Conservation (phyloP, 2,888 invertebrate species). For the Troglohyphantes excavatus region DNA sequence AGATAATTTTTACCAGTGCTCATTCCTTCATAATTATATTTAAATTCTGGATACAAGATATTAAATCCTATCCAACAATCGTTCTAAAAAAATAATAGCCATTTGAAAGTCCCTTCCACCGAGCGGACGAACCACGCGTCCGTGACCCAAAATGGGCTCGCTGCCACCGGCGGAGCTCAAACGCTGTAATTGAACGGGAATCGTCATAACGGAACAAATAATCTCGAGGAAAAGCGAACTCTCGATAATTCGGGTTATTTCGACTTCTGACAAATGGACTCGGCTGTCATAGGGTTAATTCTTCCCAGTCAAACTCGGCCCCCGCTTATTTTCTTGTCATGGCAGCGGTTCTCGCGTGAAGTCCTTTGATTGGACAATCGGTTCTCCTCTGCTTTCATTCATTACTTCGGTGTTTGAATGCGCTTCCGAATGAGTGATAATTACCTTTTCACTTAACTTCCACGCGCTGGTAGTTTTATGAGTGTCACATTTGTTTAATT, state of each 20-base stretch:
- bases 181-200: conserved; percentile 23
- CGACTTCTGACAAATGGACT: conserved; percentile 38
- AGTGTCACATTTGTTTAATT: too few species aligned
- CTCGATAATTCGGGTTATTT: conserved; percentile 44
- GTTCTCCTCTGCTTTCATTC: not conserved
- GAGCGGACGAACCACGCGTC: not conserved
- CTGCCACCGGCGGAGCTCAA: not conserved
- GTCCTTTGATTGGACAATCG: not conserved
- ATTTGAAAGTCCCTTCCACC: too few species aligned
- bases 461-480: too few species aligned
- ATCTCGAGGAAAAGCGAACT: conserved; percentile 63
- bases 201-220: conserved; percentile 77
- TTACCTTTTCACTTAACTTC: not conserved
- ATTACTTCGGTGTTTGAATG: not conserved
- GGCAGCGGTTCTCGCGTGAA: not conserved
- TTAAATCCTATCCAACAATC: too few species aligned
- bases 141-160: conserved; percentile 15
- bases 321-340: not conserved
- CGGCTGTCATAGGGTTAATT: not conserved
- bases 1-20: too few species aligned
- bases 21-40: too few species aligned
- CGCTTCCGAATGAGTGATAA: not conserved
- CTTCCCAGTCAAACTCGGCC: not conserved
- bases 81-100: too few species aligned
- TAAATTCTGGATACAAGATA: too few species aligned